A percentile compares a stretch with the other conserved stretches of the same genome.
Evolutionary conservation across 2,797 vertebrate genomes (phyloP).

Genomic region (Pseudochirops cupreus): DNA sequence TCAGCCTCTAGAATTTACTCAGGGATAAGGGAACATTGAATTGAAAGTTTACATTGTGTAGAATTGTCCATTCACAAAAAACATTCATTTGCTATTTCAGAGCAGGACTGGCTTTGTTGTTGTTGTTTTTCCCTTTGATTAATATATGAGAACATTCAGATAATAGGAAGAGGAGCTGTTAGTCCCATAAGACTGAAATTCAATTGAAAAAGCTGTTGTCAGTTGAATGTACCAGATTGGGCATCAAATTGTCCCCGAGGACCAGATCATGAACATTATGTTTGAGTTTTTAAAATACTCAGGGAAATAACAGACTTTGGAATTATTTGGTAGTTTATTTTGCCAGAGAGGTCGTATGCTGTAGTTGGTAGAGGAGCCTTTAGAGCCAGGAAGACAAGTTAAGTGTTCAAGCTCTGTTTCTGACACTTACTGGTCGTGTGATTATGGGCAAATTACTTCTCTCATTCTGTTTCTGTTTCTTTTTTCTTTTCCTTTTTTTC

Average conservation of each 20-base stretch:
- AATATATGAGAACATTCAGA: constrained; percentile 46
- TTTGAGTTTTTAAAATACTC: constrained; percentile 25
- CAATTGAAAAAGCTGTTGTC: background rate
- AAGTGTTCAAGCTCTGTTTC: background rate
- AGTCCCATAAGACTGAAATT: background rate
- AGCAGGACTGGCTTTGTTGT: background rate
- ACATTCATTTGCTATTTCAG: constrained; percentile 52
- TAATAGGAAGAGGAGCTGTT: constrained; percentile 55
- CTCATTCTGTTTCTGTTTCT: background rate
- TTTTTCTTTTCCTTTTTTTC: no score
- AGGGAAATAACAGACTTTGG: constrained; percentile 39
- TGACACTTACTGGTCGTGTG: background rate
- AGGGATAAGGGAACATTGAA: background rate
- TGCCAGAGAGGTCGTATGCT: background rate
- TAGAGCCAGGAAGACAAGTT: background rate
- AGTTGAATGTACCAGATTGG: background rate
- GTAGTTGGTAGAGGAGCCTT: background rate
- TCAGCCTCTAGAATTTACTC: constrained; percentile 6
- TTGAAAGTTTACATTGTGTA: constrained; percentile 24
- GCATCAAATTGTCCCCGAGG: background rate
- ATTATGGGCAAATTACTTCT: background rate
- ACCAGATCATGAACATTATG: background rate
- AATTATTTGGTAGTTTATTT: background rate
- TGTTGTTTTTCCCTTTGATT: constrained; percentile 64
- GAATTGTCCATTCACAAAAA: constrained; percentile 11